Conservation (phyloP, 1,140 invertebrate species). For the Phymastichus coffea region DNA sequence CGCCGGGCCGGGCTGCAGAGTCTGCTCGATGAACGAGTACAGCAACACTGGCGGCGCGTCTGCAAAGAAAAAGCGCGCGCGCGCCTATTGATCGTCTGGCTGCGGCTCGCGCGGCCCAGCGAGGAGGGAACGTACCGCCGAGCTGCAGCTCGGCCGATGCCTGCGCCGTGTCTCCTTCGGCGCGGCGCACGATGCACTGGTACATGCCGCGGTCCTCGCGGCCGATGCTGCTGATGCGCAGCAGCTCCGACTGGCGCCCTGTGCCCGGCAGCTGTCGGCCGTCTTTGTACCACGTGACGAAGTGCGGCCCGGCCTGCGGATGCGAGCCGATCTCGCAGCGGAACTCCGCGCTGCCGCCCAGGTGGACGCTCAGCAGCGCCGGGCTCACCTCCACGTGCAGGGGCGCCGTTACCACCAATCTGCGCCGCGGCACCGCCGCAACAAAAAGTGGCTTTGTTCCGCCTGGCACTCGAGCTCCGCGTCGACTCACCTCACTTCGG, state of each 20-base stretch:
- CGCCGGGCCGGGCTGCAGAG: constrained; percentile 78
- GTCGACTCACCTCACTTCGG: constrained; percentile 58
- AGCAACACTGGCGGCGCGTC: constrained; percentile 80
- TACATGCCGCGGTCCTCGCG: constrained; percentile 83
- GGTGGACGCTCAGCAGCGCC: constrained; percentile 70
- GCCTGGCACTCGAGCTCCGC: neutral
- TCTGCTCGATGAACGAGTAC: constrained; percentile 82
- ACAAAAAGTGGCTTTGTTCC: neutral
- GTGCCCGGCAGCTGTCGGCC: constrained; percentile 68
- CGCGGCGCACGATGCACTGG: constrained; percentile 75
- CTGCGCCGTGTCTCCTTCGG: constrained; percentile 77
- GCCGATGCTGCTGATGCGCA: constrained; percentile 69
- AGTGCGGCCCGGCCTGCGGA: constrained; percentile 57
- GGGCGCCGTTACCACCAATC: constrained; percentile 67
- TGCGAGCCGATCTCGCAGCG: constrained; percentile 62
- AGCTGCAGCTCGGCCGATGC: constrained; percentile 77
- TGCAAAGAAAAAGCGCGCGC: constrained; percentile 49
- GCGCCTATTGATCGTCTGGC: neutral
- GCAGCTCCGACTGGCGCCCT: constrained; percentile 64
- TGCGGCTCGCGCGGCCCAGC: neutral
- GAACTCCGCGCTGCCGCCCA: constrained; percentile 76
- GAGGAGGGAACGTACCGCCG: constrained; percentile 64
- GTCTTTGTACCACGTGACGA: constrained; percentile 75
- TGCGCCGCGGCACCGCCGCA: constrained; percentile 27
- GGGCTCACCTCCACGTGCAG: constrained; percentile 72